These are phyloP conservation scores for Mesembrinibis cayennensis DNA, from an alignment of 2,113 vertebrate species.

Conservation along the genomic window DNA sequence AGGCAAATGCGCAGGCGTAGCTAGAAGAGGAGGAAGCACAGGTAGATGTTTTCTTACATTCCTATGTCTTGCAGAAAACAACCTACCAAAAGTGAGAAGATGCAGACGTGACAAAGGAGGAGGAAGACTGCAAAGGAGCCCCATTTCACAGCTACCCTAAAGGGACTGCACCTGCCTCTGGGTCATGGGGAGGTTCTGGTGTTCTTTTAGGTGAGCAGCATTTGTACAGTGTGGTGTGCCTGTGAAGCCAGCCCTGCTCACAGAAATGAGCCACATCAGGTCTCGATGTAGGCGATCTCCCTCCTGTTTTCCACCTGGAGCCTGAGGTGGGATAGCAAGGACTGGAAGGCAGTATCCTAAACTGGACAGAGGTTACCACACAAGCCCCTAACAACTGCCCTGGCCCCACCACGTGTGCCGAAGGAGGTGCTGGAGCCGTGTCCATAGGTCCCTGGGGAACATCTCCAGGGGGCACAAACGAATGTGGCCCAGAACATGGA, in stretches of 20 bases:
- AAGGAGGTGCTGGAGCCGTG: background rate
- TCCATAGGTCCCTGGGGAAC: rapidly evolving
- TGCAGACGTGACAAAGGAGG: background rate
- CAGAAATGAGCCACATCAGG: background rate
- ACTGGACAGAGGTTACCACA: background rate
- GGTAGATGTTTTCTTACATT: background rate
- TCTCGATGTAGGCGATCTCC: background rate
- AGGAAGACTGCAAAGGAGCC: background rate
- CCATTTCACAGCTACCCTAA: background rate
- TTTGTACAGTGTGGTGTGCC: background rate
- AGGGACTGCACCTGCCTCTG: background rate
- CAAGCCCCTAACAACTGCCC: background rate
- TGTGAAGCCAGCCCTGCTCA: background rate
- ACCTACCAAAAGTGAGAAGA: background rate
- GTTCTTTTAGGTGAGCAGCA: background rate
- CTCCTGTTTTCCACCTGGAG: background rate
- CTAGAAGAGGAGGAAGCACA: background rate
- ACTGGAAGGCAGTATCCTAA: background rate
- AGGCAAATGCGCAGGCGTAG: background rate
- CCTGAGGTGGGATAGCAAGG: background rate
- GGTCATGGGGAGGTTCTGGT: background rate
- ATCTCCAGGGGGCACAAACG: background rate
- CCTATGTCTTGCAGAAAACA: background rate
- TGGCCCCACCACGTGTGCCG: rapidly evolving
- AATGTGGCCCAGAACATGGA: background rate